Conservation (phyloP, 2,888 invertebrate genomes). For the Coelinius sp. region DNA sequence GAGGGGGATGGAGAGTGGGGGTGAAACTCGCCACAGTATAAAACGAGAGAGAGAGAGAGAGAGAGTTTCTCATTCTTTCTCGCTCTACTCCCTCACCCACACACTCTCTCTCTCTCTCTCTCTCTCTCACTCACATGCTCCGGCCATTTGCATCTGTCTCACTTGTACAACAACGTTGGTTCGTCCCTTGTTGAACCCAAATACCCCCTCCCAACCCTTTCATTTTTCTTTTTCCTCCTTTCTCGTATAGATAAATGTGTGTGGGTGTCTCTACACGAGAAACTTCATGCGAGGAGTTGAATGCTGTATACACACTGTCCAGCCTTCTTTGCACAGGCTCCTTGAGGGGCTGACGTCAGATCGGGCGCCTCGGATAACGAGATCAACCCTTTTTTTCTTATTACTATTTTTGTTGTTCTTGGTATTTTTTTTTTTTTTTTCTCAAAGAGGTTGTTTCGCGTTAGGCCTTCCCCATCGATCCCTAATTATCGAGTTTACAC, state of each 20-base stretch:
- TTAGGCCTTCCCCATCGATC: conserved; percentile 39
- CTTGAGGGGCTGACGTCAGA: conserved; percentile 57
- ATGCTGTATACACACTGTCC: conserved; percentile 21
- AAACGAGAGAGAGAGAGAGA: no score
- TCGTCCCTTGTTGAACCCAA: conserved; percentile 13
- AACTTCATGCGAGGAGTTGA: conserved; percentile 17
- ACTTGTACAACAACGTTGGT: conserved; percentile 1
- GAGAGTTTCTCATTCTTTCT: conserved; percentile 28
- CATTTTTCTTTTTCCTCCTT: conserved; percentile 12
- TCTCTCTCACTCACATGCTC: conserved; percentile 21
- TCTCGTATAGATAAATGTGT: conserved; percentile 5
- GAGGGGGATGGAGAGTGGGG: not conserved
- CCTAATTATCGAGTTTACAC: conserved; percentile 50
- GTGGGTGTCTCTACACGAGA: conserved; percentile 23
- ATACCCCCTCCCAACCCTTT: conserved; percentile 21
- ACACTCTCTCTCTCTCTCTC: conserved; percentile 22
- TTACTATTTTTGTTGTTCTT: conserved; percentile 14
- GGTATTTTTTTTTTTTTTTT: conserved; percentile 11
- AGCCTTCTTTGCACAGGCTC: conserved; percentile 43
- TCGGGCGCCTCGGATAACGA: conserved; percentile 60
- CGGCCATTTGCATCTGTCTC: not conserved
- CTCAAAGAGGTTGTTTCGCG: not conserved
- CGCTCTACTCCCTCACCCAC: conserved; percentile 23
- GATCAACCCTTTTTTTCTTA: conserved; percentile 46
- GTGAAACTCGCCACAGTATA: conserved; percentile 27